Conservation (phyloP, 2,888 invertebrate species). For the Sialis lutaria region DNA sequence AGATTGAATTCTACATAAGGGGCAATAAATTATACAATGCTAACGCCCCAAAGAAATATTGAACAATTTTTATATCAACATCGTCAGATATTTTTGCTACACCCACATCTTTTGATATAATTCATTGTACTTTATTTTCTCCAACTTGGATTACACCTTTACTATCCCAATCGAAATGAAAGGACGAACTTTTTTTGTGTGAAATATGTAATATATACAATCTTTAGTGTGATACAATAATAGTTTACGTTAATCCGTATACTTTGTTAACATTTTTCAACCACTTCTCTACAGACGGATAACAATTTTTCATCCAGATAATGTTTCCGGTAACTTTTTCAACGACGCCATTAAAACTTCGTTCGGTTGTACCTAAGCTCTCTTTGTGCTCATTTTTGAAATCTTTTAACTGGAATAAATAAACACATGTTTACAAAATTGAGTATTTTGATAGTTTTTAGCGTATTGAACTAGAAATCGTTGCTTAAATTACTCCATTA, state of each 20-base stretch:
- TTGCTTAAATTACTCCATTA: background rate
- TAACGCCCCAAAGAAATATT: too few species aligned
- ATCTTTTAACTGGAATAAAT: slow-evolving; percentile 20
- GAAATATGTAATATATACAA: too few species aligned
- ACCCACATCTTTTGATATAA: too few species aligned
- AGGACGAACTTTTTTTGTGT: too few species aligned
- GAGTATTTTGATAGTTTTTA: background rate
- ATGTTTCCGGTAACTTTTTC: slow-evolving; percentile 34
- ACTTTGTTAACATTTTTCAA: slow-evolving; percentile 12
- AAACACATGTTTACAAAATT: background rate
- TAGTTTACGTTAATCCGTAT: background rate
- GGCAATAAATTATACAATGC: too few species aligned
- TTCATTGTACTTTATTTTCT: too few species aligned
- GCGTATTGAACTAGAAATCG: background rate
- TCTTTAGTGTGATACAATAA: too few species aligned
- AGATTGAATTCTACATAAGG: too few species aligned
- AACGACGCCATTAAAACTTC: slow-evolving; percentile 32
- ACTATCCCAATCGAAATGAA: too few species aligned
- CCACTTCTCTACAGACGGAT: slow-evolving; percentile 22
- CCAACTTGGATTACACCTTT: too few species aligned
- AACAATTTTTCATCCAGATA: slow-evolving; percentile 37
- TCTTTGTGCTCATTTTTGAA: slow-evolving; percentile 23
- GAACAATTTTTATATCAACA: too few species aligned
- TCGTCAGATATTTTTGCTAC: too few species aligned
- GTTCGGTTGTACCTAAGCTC: slow-evolving; percentile 28